Percentiles rank a stretch among this genome's conserved stretches.
phyloP scores from a whole-genome alignment of 2,113 vertebrate species.

The Thermophis baileyi region DNA sequence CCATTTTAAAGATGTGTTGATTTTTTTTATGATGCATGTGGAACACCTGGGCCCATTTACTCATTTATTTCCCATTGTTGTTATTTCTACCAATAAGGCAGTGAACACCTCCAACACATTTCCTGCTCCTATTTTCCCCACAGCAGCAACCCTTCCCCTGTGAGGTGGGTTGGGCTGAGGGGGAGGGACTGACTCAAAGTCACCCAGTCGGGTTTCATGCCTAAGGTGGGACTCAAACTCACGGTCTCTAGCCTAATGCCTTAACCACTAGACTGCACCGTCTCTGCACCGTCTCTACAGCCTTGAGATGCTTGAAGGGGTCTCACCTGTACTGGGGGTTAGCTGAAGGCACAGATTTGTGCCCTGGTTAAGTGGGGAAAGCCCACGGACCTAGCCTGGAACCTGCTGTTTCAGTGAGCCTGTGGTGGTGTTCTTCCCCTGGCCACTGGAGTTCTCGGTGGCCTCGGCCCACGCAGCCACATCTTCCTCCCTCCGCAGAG shows the following conservation, averaged over 20 bases:
- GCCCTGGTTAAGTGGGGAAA: neutral
- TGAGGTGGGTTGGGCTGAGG: neutral
- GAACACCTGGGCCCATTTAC: neutral
- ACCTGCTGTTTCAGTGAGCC: neutral
- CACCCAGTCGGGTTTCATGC: neutral
- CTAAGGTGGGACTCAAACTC: neutral
- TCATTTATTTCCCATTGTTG: neutral
- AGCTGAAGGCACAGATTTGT: neutral
- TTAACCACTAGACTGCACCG: neutral
- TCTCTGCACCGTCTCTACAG: neutral
- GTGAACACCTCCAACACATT: neutral
- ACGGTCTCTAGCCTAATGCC: neutral
- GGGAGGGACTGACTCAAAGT: neutral
- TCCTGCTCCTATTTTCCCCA: neutral
- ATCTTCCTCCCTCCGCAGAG: conserved; percentile 66
- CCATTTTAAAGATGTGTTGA: neutral
- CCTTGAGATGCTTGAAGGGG: neutral
- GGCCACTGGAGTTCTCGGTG: neutral
- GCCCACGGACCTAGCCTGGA: neutral
- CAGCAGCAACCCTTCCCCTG: neutral
- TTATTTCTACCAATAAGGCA: neutral
- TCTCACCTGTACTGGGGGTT: neutral
- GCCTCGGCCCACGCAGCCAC: neutral
- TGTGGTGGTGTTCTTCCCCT: neutral
- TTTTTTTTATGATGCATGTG: neutral